Conservation (phyloP, 2,797 vertebrate genomes). For the Pelodytes ibericus region DNA sequence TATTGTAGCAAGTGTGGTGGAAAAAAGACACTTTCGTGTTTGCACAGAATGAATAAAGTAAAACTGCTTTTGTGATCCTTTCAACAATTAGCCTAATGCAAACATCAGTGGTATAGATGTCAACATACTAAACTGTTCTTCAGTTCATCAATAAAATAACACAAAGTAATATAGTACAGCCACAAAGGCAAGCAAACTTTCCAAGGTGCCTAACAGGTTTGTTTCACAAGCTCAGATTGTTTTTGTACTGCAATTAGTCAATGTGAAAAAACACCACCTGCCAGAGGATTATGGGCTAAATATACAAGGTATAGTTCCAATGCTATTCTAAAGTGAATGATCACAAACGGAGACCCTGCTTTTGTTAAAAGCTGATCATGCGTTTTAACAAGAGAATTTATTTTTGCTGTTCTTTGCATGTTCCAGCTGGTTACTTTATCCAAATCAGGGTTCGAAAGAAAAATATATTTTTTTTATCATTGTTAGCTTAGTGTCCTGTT, state of each 20-base stretch:
- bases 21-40: conserved; percentile 22
- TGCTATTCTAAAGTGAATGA: conserved; percentile 52
- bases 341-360: conserved; percentile 52
- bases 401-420: conserved; percentile 43
- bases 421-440: conserved; percentile 62
- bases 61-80: conserved; percentile 24
- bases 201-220: conserved; percentile 54
- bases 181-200: conserved; percentile 22
- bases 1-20: conserved; percentile 5
- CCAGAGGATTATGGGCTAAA: conserved; percentile 69
- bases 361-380: conserved; percentile 39
- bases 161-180: conserved; percentile 11
- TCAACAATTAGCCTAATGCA: conserved; percentile 11
- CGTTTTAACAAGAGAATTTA: conserved; percentile 47
- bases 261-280: conserved; percentile 73
- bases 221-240: conserved; percentile 57
- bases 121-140: background rate
- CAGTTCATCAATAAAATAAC: conserved; percentile 1
- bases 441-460: conserved; percentile 52
- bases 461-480: conserved; percentile 56
- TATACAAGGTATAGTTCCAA: conserved; percentile 57
- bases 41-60: conserved; percentile 23
- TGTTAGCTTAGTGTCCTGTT: conserved; percentile 67
- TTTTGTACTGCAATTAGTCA: conserved; percentile 69
- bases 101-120: conserved; percentile 25